Base-by-base conservation (phyloP, 2,888 invertebrate species). In the Aleiodes testaceus region DNA sequence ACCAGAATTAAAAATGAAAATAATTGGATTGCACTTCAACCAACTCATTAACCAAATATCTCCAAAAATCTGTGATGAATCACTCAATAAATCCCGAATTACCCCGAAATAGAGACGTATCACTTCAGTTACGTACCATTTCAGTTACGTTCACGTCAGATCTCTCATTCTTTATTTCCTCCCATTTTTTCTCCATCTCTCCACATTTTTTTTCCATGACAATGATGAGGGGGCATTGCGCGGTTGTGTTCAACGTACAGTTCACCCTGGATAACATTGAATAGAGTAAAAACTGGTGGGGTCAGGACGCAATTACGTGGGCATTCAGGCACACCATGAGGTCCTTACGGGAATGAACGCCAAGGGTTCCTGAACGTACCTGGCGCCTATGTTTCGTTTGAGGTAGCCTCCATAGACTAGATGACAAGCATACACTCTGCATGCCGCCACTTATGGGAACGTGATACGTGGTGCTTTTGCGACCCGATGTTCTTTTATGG, bases 391-490 rank as follows among this genome's bases (percentile, higher is more conserved):
- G 70, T 45, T 68, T 45, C 68, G 47, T 22, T 61, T 66, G 63
- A 63, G 67, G 75, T 79, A 78, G 74, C 77, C 76, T 74, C 75
- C 78, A 75, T 71, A 47, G 64, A 74, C 26, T 64, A 71, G 73
- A 73, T 74, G 74, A 77, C 73, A 77, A 72, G 75, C 70, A 72
- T 75, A 68, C 70, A 75, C 72, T 74, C 77, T 77, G 76, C 75
- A 74, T 76, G 76, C 79, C 77, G 81, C 78, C 80, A 82, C 81
- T 81, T 72, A 84, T 82, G 83, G 82, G 83, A 84, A 84, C 79
- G 78, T 77, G 79, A 80, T 82, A 80, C 78, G 78, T 77, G 79
- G 77, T 80, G 55, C 64, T 66, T 63, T 72, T 52, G 47, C 50
- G 14, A 53, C 53, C 73, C 78, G 81, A 78, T 82, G 82, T 80